These are phyloP conservation scores for Pelagia noctiluca DNA, from an alignment of 30 jellyfish, hydroid and myxozoan genomes.

Conservation along the genomic window DNA sequence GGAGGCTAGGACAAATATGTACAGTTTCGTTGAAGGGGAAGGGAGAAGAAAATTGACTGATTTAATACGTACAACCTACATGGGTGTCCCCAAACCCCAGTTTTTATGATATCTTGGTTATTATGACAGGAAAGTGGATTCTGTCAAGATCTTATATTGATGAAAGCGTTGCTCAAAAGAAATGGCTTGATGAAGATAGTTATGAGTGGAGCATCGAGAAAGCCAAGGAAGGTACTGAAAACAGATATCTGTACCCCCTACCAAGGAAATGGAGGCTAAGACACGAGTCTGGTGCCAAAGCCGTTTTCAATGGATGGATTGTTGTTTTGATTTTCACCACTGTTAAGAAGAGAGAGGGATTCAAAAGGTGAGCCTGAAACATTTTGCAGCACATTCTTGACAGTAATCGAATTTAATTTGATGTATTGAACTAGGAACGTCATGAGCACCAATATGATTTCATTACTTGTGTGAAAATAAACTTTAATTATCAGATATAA, in stretches of 20 bases:
- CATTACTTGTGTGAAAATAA: no score
- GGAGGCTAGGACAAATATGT: no score
- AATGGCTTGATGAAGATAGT: slow-evolving; percentile 71
- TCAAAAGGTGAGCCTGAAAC: slow-evolving; percentile 36
- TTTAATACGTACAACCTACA: no score
- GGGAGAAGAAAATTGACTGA: no score
- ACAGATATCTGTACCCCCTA: slow-evolving; percentile 28
- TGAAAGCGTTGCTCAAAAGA: slow-evolving; percentile 48
- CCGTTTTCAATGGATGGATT: slow-evolving; percentile 57
- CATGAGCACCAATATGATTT: no score
- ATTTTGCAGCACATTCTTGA: neutral
- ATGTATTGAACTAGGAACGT: no score
- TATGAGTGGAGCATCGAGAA: slow-evolving; percentile 66
- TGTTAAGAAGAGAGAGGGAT: slow-evolving; percentile 36
- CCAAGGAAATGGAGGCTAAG: slow-evolving; percentile 68
- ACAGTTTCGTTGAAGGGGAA: no score
- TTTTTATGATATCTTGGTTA: neutral
- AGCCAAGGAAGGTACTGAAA: neutral
- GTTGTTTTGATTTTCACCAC: slow-evolving; percentile 49
- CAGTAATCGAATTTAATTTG: no score
- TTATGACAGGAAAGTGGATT: slow-evolving; percentile 66
- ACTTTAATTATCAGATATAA: no score
- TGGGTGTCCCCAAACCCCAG: neutral
- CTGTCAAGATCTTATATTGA: slow-evolving; percentile 57
- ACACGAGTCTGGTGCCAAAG: slow-evolving; percentile 9